Conservation (phyloP, 2,113 vertebrate genomes). For the Pagrus major region DNA sequence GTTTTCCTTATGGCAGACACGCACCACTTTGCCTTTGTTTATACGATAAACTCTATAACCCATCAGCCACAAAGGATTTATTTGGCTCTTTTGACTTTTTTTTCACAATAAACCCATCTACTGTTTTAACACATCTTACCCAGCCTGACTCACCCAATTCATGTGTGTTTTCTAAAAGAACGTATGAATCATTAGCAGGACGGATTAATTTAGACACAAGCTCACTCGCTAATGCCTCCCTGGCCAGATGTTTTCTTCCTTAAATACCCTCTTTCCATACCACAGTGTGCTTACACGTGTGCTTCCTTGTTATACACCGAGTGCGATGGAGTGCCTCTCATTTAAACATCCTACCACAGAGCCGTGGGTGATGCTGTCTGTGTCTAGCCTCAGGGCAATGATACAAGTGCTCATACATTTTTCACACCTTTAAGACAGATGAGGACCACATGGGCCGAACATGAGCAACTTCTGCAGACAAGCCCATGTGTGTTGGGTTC, state of each 20-base stretch:
- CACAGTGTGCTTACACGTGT: neutral
- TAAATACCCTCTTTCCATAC: conserved; percentile 12
- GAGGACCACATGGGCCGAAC: conserved; percentile 63
- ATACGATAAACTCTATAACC: neutral
- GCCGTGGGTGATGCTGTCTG: conserved; percentile 61
- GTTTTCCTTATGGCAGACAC: neutral
- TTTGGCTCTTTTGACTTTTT: too few relatives aligned
- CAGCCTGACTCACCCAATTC: neutral
- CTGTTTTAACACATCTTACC: too few relatives aligned
- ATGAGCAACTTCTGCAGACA: conserved; percentile 27
- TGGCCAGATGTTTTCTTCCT: conserved; percentile 6
- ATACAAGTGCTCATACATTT: conserved; percentile 72
- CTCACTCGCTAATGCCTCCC: neutral
- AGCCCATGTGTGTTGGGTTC: conserved; percentile 4
- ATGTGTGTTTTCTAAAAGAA: neutral
- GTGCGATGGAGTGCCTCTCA: conserved; percentile 52
- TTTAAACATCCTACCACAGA: conserved; percentile 65
- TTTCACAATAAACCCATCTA: neutral
- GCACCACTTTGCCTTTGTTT: neutral
- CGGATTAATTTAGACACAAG: conserved; percentile 1
- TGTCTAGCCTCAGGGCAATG: conserved; percentile 70
- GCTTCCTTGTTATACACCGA: conserved; percentile 22
- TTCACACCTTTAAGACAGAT: conserved; percentile 73
- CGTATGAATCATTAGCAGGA: neutral
- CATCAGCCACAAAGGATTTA: neutral